A percentile compares a stretch with the other conserved stretches of the same genome.
Evolutionary conservation across 2,888 invertebrate species (phyloP).

Genomic region (Trichopoda pennipes): DNA sequence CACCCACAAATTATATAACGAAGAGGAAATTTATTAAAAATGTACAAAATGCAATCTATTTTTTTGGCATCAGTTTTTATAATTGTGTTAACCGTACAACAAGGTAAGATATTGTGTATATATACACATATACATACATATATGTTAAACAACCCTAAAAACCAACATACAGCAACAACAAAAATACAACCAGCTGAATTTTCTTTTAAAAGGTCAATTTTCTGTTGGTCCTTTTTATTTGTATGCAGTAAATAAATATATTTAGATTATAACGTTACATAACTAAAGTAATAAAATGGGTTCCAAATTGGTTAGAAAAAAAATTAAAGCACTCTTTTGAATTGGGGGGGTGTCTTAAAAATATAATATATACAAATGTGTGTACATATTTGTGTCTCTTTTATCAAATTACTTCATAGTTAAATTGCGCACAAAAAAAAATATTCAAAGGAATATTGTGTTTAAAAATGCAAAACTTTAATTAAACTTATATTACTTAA

Average conservation of each 20-base stretch:
- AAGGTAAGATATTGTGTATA: conserved; percentile 76
- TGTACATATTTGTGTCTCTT: neutral
- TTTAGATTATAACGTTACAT: conserved; percentile 35
- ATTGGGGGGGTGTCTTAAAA: too few relatives aligned
- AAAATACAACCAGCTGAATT: conserved; percentile 4
- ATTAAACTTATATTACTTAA: neutral
- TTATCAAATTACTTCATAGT: neutral
- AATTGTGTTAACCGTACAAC: conserved; percentile 79
- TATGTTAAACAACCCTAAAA: neutral
- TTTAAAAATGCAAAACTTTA: neutral
- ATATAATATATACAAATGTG: too few relatives aligned
- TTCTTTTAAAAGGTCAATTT: conserved; percentile 41
- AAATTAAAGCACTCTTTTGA: neutral
- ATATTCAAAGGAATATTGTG: neutral
- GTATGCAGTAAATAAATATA: conserved; percentile 3
- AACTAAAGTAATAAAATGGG: conserved; percentile 27
- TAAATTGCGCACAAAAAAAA: neutral
- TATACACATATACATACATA: neutral
- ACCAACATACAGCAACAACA: neutral
- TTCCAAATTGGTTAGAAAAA: conserved; percentile 23
- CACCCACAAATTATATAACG: conserved; percentile 37
- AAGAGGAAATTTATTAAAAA: conserved; percentile 60
- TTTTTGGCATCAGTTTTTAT: conserved; percentile 79
- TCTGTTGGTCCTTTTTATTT: neutral
- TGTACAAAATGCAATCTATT: conserved; percentile 77